A percentile compares a stretch with the other conserved stretches of the same genome.
Conservation (phyloP, 2,888 invertebrate species). For the Eupelmus urozonus region DNA sequence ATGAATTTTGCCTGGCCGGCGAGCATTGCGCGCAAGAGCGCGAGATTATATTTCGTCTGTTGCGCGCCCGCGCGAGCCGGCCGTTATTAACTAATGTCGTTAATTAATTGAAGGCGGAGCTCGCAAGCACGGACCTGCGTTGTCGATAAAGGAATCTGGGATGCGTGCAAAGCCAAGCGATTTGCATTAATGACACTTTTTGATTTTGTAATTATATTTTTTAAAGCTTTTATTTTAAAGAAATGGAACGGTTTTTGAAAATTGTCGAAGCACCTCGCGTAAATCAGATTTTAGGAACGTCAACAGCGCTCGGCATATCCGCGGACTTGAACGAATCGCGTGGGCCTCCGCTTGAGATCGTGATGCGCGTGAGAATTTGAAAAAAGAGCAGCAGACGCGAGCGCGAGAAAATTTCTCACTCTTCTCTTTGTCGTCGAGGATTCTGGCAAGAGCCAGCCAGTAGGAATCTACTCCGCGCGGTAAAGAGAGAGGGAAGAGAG, state of each 20-base stretch:
- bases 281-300: background rate
- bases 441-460: conserved; percentile 66
- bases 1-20: conserved; percentile 54
- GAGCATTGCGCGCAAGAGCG: background rate
- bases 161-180: conserved; percentile 34
- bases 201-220: background rate
- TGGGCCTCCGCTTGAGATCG: background rate
- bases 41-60: conserved; percentile 55
- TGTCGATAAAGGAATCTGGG: background rate
- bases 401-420: conserved; percentile 64
- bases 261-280: background rate
- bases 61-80: conserved; percentile 26
- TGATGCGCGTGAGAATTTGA: conserved; percentile 13
- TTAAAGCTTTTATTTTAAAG: conserved; percentile 4
- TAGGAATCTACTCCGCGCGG: conserved; percentile 13
- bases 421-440: conserved; percentile 70
- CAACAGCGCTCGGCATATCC: background rate
- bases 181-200: conserved; percentile 28
- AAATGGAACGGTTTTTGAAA: background rate
- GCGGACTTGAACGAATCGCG: no score
- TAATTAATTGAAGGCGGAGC: conserved; percentile 50
- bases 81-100: conserved; percentile 56
- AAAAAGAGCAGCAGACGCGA: conserved; percentile 16
- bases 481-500: conserved; percentile 1
- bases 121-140: background rate